Conservation (phyloP, 2,797 vertebrate species). For the Cichlasoma orientale region DNA sequence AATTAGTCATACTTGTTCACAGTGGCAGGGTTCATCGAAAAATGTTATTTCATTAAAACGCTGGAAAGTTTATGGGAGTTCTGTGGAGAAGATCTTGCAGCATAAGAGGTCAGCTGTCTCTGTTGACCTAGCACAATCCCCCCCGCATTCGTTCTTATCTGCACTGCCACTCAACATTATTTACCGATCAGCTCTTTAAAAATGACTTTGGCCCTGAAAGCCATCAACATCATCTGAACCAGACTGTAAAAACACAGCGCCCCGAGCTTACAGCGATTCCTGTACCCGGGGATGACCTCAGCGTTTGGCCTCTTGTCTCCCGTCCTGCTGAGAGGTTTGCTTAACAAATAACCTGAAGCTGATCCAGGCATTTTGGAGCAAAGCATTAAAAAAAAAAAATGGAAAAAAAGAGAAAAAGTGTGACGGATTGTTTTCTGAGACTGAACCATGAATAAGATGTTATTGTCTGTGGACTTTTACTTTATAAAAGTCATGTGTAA, state of each 20-base stretch:
- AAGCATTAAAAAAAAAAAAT: neutral
- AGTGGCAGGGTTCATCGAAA: neutral
- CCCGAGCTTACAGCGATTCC: slow-evolving; percentile 30
- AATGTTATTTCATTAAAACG: neutral
- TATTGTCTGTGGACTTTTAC: slow-evolving; percentile 18
- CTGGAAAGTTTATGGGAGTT: neutral
- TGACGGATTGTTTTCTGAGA: slow-evolving; percentile 23
- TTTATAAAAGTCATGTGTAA: slow-evolving; percentile 26
- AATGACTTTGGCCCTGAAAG: slow-evolving; percentile 20
- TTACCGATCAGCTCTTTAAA: neutral
- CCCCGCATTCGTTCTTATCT: slow-evolving; percentile 29
- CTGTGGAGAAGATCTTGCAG: slow-evolving; percentile 5
- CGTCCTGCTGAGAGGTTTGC: slow-evolving; percentile 37
- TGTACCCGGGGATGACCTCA: slow-evolving; percentile 46
- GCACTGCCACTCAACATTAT: slow-evolving; percentile 13
- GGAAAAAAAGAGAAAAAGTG: slow-evolving; percentile 2
- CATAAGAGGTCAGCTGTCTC: slow-evolving; percentile 17
- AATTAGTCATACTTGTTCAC: neutral
- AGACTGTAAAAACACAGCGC: slow-evolving; percentile 53
- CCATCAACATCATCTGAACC: slow-evolving; percentile 38
- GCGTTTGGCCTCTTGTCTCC: slow-evolving; percentile 41
- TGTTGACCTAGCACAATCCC: neutral
- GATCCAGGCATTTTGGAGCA: slow-evolving; percentile 37
- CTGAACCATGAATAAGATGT: slow-evolving; percentile 26
- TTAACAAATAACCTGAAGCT: slow-evolving; percentile 41